These are phyloP conservation scores for Aleiodes alternator DNA, from an alignment of 2,888 invertebrate genomes.

Conservation along the genomic window DNA sequence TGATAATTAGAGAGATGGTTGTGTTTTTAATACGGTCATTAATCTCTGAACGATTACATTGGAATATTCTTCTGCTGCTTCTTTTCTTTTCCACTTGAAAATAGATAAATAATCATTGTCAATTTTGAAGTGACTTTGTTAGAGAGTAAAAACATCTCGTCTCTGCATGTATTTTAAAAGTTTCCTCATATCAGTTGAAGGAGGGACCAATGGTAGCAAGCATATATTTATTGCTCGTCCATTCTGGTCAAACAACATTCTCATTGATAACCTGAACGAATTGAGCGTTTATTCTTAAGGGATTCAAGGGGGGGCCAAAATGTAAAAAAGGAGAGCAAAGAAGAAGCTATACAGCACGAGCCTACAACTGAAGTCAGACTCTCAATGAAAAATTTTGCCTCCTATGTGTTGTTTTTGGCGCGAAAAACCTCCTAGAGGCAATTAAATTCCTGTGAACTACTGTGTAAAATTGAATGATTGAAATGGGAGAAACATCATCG, in stretches of 20 bases:
- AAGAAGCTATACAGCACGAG: background rate
- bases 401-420: background rate
- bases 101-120: too few species aligned
- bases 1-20: too few species aligned
- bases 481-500: conserved; percentile 61
- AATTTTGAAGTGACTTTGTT: background rate
- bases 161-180: conserved; percentile 50
- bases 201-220: conserved; percentile 49
- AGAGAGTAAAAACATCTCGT: conserved; percentile 12
- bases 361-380: background rate
- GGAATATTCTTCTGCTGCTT: too few species aligned
- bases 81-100: too few species aligned
- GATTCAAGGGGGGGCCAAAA: background rate
- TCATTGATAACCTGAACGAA: conserved; percentile 32
- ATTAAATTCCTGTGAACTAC: too few species aligned
- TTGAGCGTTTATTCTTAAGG: background rate
- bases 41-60: too few species aligned
- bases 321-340: background rate
- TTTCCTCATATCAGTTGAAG: conserved; percentile 35
- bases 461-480: conserved; percentile 10
- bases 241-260: conserved; percentile 62
- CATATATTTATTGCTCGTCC: conserved; percentile 62
- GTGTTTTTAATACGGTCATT: too few species aligned
- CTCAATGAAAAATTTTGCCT: background rate
- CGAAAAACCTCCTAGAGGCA: too few species aligned